Conservation (phyloP, 2,797 vertebrate species). For the Neosalanx taihuensis region DNA sequence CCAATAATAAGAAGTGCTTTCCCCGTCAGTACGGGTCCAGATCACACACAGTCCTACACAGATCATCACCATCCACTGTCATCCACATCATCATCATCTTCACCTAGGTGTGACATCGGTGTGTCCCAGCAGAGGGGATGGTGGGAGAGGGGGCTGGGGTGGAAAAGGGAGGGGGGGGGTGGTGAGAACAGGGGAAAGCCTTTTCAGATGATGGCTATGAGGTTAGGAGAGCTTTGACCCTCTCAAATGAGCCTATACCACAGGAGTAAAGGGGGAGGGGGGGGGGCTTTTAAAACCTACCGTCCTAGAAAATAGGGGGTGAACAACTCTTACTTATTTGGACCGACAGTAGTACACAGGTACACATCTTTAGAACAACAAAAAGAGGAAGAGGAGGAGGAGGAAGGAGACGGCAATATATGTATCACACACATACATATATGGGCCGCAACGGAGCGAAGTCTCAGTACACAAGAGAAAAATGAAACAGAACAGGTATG, state of each 20-base stretch:
- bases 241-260: constrained; percentile 7
- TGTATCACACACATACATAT: constrained; percentile 77
- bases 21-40: constrained; percentile 72
- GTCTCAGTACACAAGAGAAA: constrained; percentile 75
- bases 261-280: constrained; percentile 21
- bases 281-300: constrained; percentile 41
- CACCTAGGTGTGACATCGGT: constrained; percentile 74
- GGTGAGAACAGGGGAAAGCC: constrained; percentile 44
- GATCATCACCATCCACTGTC: constrained; percentile 67
- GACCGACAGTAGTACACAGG: constrained; percentile 50
- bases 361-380: constrained; percentile 63
- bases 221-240: constrained; percentile 30
- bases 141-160: constrained; percentile 34
- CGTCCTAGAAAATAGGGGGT: constrained; percentile 37
- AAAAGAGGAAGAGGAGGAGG: constrained; percentile 43
- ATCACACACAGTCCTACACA: constrained; percentile 64
- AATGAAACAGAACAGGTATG: constrained; percentile 75
- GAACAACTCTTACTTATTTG: constrained; percentile 35
- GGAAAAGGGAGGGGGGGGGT: constrained; percentile 46
- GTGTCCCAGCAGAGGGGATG: constrained; percentile 68
- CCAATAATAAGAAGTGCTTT: constrained; percentile 99
- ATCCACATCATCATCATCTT: constrained; percentile 45
- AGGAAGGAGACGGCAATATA: constrained; percentile 67
- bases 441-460: constrained; percentile 75
- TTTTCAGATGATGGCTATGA: constrained; percentile 53